A percentile compares a stretch with the other conserved stretches of the same genome.
phyloP scores from a whole-genome alignment of 2,888 invertebrate species.

The Agrochola macilenta region DNA sequence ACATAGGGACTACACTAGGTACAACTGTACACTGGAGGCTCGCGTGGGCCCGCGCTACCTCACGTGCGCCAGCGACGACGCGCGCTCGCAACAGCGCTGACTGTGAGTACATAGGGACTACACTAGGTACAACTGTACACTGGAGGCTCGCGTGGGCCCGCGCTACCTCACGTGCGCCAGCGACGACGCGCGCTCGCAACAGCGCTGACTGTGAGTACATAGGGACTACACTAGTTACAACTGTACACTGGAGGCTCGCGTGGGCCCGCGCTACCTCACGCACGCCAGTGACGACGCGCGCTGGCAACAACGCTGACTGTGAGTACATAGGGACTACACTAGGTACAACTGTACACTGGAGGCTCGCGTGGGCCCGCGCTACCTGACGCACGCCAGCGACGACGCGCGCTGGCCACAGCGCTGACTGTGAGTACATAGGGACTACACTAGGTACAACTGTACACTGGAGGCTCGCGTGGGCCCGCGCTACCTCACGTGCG shows the following conservation, averaged over 20 bases:
- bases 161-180: conserved; percentile 83
- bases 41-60: conserved; percentile 76
- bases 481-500: conserved; percentile 84
- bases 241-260: too few species aligned
- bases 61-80: conserved; percentile 84
- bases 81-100: conserved; percentile 40
- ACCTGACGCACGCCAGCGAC: conserved; percentile 86
- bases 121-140: conserved; percentile 45
- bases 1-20: neutral
- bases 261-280: conserved; percentile 83
- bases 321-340: neutral
- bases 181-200: conserved; percentile 73
- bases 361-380: conserved; percentile 67
- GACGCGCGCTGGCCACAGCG: conserved; percentile 64
- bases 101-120: neutral
- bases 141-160: too few species aligned
- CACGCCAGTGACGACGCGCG: conserved; percentile 81
- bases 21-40: neutral
- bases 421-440: conserved; percentile 14
- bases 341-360: too few species aligned
- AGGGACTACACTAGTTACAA: neutral
- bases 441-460: neutral
- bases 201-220: conserved; percentile 20
- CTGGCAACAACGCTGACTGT: conserved; percentile 35
- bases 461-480: too few species aligned